Percentiles rank a stretch among this genome's conserved stretches.
These are phyloP conservation scores for Beris morrisii DNA, from an alignment of 2,888 invertebrate species.

Conservation along the genomic window DNA sequence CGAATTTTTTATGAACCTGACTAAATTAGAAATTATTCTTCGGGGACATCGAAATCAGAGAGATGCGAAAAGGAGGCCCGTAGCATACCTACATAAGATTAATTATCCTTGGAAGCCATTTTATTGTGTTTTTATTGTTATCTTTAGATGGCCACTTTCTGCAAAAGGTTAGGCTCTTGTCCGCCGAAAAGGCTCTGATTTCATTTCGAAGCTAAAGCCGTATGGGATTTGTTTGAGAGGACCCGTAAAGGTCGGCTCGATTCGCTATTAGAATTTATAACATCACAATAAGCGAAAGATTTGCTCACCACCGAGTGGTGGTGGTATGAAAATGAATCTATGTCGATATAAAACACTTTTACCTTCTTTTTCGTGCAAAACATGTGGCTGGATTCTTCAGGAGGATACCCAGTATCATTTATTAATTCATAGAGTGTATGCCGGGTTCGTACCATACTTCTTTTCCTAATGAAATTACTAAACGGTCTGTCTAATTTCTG, in stretches of 20 bases:
- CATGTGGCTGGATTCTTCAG: no score
- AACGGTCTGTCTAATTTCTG: no score
- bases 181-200: no score
- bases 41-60: slow-evolving; percentile 1
- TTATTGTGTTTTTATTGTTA: slow-evolving; percentile 26
- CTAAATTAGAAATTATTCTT: slow-evolving; percentile 2
- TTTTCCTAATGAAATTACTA: no score
- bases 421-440: no score
- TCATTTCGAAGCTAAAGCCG: slow-evolving; percentile 3
- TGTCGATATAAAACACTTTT: no score
- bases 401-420: no score
- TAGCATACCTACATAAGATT: slow-evolving; percentile 16
- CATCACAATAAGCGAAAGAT: not conserved
- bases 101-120: slow-evolving; percentile 28
- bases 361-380: no score
- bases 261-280: slow-evolving; percentile 22
- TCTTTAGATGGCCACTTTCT: slow-evolving; percentile 18
- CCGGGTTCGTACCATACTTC: no score
- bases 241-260: slow-evolving; percentile 11
- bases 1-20: no score
- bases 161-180: slow-evolving; percentile 5
- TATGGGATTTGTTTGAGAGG: slow-evolving; percentile 11
- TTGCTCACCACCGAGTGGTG: no score
- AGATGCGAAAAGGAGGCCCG: not conserved
- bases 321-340: no score